These are phyloP conservation scores for Esox masquinongy DNA, from an alignment of 2,797 vertebrate genomes.

Conservation along the genomic window DNA sequence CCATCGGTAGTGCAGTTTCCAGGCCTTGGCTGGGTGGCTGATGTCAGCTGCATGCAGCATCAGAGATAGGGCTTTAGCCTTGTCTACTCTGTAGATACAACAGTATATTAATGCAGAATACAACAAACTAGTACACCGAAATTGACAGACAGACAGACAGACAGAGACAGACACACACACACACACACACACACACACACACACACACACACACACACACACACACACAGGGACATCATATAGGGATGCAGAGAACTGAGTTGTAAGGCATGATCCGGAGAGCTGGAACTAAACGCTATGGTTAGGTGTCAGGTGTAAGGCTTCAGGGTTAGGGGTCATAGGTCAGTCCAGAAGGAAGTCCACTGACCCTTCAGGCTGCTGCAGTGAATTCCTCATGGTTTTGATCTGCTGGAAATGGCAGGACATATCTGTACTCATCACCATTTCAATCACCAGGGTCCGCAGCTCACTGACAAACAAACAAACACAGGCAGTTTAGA, in stretches of 20 bases:
- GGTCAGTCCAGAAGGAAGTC: constrained; percentile 12
- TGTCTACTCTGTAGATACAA: constrained; percentile 83
- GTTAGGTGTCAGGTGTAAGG: constrained; percentile 4
- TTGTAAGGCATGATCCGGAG: neutral
- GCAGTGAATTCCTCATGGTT: constrained; percentile 88
- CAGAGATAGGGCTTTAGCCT: constrained; percentile 94
- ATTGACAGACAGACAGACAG: neutral
- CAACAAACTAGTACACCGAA: neutral
- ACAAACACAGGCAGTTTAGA: constrained; percentile 18
- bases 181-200: constrained; percentile 8
- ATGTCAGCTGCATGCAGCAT: constrained; percentile 98
- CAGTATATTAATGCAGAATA: neutral
- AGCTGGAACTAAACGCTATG: neutral
- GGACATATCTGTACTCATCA: constrained; percentile 98
- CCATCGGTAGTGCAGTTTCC: constrained; percentile 94
- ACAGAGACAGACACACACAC: neutral
- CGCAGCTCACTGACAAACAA: constrained; percentile 84
- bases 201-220: constrained; percentile 8
- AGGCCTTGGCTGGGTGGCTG: constrained; percentile 95
- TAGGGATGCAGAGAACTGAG: neutral
- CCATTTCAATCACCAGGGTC: constrained; percentile 96
- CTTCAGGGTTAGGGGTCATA: neutral
- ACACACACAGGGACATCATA: neutral
- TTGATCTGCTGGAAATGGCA: constrained; percentile 98
- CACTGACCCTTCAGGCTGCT: constrained; percentile 89